A percentile compares a stretch with the other conserved stretches of the same genome.
phyloP scores from a whole-genome alignment of 23 tunicate genomes.

The Halocynthia roretzi region DNA sequence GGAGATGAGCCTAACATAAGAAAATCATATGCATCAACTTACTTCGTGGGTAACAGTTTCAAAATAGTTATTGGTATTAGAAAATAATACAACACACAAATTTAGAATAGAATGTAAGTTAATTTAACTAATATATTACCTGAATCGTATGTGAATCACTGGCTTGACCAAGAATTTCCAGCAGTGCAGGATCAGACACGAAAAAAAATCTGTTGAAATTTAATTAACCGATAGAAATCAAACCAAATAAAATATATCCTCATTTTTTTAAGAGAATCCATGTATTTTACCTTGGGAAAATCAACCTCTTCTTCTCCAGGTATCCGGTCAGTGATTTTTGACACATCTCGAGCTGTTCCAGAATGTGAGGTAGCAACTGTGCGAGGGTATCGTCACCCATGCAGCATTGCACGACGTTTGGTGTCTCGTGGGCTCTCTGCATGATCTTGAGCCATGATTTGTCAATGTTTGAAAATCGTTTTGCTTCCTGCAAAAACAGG shows the following conservation, averaged over 20 bases:
- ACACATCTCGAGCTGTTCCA: slow-evolving; percentile 80
- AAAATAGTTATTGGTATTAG: too few relatives aligned
- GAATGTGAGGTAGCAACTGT: slow-evolving; percentile 72
- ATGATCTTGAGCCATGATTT: slow-evolving; percentile 88
- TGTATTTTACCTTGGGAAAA: slow-evolving; percentile 58
- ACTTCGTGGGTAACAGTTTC: neutral
- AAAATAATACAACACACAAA: neutral
- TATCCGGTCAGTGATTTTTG: slow-evolving; percentile 78
- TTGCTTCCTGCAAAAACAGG: slow-evolving; percentile 46
- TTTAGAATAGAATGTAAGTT: neutral
- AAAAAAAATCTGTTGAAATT: slow-evolving; percentile 59
- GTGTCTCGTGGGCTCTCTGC: slow-evolving; percentile 87
- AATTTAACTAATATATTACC: slow-evolving; percentile 9
- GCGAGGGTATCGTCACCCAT: slow-evolving; percentile 84
- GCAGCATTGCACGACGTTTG: slow-evolving; percentile 86
- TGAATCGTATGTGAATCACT: slow-evolving; percentile 88
- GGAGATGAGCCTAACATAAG: slow-evolving; percentile 48
- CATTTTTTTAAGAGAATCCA: too few relatives aligned
- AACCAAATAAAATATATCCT: too few relatives aligned
- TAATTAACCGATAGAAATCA: neutral
- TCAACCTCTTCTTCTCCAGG: slow-evolving; percentile 70
- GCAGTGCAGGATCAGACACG: slow-evolving; percentile 82
- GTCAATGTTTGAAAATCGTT: slow-evolving; percentile 77
- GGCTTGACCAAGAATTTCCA: slow-evolving; percentile 85
- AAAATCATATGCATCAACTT: neutral